Base-by-base conservation (phyloP, 2,888 invertebrate genomes). In the Plemyria rubiginata region DNA sequence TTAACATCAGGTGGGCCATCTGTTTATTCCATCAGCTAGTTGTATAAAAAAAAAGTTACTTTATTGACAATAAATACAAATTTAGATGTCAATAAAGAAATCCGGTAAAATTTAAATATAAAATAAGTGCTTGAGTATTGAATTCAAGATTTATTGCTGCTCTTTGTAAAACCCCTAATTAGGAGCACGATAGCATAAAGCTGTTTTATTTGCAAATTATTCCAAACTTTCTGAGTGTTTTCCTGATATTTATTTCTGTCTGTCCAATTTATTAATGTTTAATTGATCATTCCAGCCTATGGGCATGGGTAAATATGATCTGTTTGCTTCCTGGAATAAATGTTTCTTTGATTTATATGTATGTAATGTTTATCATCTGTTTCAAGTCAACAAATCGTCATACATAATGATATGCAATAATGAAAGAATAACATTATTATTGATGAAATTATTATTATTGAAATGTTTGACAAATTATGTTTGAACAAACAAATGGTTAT, bases 231-330 rank as follows among this genome's bases (percentile, higher is more conserved):
- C 22, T 48, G 54, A 55, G 9, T 54, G 28, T 38, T 38, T 38
- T 12, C 46, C 11, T 48, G 12, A 54, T 46, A 36, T 54, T 54
- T 54, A 38, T 54, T 29, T 28, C 32, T 15, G 9, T 32, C 36
- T 12, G n/a, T 29, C 8, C 28, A n/a, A 55, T 55, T 36, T 55
- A 46, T 22, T 38, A 40, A 40, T 55, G 28, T 55, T 36, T 49
- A 50, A 40, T 49, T 29, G 48, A 49, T 6, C 41, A 8, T 56
- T 41, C 41, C 29, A 28, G 40, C 28, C 13, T 12, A 5, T 38
- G 12, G 55, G 40, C 12, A 13, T 50, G 40, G 8, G 49, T 5
- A 15, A 56, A 50, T 49, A 15, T n/a, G 15, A 49, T 49, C 49
- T 41, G 6, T 38, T 12, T 16, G 45, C 54, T 54, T 45, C 22